Evolutionary conservation across 2,113 vertebrate species (phyloP).

Genomic region (Saccopteryx bilineata): DNA sequence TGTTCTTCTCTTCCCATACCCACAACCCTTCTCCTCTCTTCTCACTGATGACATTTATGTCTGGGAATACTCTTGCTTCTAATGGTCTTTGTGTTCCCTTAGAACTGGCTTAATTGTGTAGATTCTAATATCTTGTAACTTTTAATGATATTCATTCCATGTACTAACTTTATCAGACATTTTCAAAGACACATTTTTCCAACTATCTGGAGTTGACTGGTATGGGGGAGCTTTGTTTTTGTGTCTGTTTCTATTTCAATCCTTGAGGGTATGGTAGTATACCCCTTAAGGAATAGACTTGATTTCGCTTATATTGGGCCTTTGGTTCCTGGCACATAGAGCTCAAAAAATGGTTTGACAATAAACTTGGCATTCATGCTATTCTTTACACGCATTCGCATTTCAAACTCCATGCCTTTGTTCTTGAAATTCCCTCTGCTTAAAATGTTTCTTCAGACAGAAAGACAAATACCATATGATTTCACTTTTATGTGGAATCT

Average conservation of each 20-base stretch:
- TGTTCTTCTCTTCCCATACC: not conserved
- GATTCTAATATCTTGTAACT: not conserved
- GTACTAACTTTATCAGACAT: not conserved
- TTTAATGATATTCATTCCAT: not conserved
- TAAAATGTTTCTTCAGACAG: not conserved
- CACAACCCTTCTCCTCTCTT: not conserved
- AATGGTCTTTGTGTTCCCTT: not conserved
- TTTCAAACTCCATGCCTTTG: not conserved
- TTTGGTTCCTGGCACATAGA: slow-evolving; percentile 3
- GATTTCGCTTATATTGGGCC: not conserved
- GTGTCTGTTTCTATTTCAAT: not conserved
- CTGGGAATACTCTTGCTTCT: not conserved
- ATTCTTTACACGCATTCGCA: not conserved
- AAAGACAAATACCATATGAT: not conserved
- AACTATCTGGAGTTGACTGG: not conserved
- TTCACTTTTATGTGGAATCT: not conserved
- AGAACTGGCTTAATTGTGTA: not conserved
- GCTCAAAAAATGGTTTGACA: not conserved
- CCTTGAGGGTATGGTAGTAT: not conserved
- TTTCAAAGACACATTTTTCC: slow-evolving; percentile 34
- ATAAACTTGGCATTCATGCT: slow-evolving; percentile 16
- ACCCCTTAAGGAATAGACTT: not conserved
- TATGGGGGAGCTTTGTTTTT: not conserved
- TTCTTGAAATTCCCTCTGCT: slow-evolving; percentile 10
- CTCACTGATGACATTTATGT: not conserved